phyloP scores from a whole-genome alignment of 2,113 vertebrate genomes.

The Ptyas mucosa region DNA sequence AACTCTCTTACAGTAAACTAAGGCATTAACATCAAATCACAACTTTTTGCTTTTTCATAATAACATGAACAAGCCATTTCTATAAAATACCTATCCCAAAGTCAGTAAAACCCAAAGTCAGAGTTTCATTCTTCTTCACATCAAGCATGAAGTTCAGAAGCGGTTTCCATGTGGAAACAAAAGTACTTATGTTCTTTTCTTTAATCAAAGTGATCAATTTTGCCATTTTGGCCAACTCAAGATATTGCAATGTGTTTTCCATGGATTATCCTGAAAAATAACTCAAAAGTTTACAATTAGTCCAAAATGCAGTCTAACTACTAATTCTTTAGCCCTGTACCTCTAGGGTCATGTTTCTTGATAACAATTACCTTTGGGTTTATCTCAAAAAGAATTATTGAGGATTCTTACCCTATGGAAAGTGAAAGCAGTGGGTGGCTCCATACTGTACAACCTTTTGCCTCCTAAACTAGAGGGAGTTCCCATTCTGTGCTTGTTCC shows the following conservation, averaged over 20 bases:
- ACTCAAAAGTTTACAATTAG: not conserved
- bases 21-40: no score
- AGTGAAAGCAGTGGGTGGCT: not conserved
- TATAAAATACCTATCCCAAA: no score
- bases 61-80: no score
- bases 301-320: not conserved
- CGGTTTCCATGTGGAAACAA: no score
- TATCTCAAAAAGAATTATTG: not conserved
- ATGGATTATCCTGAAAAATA: not conserved
- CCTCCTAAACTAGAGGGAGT: not conserved
- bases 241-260: not conserved
- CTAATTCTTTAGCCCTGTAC: not conserved
- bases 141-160: no score
- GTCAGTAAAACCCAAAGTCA: no score
- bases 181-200: no score
- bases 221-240: not conserved
- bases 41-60: no score
- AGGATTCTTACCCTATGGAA: not conserved
- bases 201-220: no score
- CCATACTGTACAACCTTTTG: not conserved
- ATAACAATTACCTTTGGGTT: not conserved
- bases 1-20: no score
- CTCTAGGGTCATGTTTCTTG: not conserved
- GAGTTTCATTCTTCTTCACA: no score
- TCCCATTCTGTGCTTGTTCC: not conserved